Percentiles rank a stretch among this genome's conserved stretches.
phyloP scores from a whole-genome alignment of 2,113 vertebrate species.

The Sialia sialis region DNA sequence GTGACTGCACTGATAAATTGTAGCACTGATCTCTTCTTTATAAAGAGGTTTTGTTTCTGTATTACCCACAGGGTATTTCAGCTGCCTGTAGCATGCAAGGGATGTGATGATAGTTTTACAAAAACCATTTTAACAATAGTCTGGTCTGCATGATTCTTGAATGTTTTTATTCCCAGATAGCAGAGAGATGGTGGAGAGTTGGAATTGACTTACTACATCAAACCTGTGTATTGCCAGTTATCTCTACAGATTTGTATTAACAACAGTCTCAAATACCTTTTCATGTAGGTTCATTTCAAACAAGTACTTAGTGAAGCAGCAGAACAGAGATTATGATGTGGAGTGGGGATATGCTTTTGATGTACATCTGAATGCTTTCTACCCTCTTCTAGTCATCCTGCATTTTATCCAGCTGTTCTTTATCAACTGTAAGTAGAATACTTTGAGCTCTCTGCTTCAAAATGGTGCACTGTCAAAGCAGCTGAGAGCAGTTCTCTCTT shows the following conservation, averaged over 20 bases:
- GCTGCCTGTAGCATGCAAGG: not conserved
- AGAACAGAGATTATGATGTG: conserved; percentile 87
- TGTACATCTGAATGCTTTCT: conserved; percentile 97
- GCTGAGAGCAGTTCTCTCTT: conserved; percentile 48
- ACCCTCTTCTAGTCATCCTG: conserved; percentile 92
- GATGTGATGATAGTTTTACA: not conserved
- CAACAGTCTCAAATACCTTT: not conserved
- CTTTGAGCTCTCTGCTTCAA: not conserved
- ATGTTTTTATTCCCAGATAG: not conserved
- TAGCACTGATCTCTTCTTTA: not conserved
- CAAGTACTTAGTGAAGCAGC: conserved; percentile 90
- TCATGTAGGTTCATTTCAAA: conserved; percentile 87
- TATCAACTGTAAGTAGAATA: conserved; percentile 89
- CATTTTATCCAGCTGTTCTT: conserved; percentile 98
- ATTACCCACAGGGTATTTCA: not conserved
- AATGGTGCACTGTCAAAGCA: not conserved
- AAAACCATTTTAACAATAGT: not conserved
- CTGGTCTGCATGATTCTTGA: not conserved
- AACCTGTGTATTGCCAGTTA: not conserved
- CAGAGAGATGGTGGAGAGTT: not conserved
- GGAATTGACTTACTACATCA: not conserved
- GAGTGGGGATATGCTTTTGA: conserved; percentile 99
- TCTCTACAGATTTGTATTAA: not conserved
- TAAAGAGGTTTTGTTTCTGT: not conserved
- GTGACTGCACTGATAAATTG: not conserved